These are phyloP conservation scores for Daubentonia madagascariensis DNA, from an alignment of 2,113 vertebrate genomes.

Conservation along the genomic window DNA sequence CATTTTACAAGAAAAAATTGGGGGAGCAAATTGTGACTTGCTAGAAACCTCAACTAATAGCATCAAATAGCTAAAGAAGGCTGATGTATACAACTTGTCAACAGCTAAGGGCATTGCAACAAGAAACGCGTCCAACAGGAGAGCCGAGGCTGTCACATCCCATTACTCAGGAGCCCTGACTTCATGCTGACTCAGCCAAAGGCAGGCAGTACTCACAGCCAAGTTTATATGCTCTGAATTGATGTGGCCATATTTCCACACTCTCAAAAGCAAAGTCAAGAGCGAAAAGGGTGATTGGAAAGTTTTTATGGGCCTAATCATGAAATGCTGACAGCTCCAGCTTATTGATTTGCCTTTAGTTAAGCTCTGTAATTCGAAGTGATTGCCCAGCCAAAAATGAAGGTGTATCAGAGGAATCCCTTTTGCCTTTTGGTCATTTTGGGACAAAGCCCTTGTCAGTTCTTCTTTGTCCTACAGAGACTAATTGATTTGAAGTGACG, in stretches of 20 bases:
- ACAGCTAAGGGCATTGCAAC: constrained; percentile 81
- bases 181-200: constrained; percentile 84
- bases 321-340: constrained; percentile 35
- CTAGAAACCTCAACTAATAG: neutral
- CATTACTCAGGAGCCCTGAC: constrained; percentile 83
- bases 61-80: neutral
- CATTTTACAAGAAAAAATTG: neutral
- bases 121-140: constrained; percentile 63
- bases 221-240: constrained; percentile 85
- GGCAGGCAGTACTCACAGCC: constrained; percentile 84
- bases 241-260: constrained; percentile 88
- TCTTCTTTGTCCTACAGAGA: constrained; percentile 44
- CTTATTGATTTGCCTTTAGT: constrained; percentile 13
- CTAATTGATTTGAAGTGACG: constrained; percentile 32
- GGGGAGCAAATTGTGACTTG: neutral
- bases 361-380: constrained; percentile 58
- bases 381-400: constrained; percentile 13
- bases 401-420: constrained; percentile 15
- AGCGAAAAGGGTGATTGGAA: constrained; percentile 42
- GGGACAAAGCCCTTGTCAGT: constrained; percentile 45
- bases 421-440: constrained; percentile 60
- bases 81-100: constrained; percentile 47
- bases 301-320: constrained; percentile 37
- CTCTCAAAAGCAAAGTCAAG: constrained; percentile 77
- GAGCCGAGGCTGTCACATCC: constrained; percentile 74